Evolutionary conservation across 2,888 invertebrate species (phyloP).

Genomic region (Spilosoma lubricipeda): DNA sequence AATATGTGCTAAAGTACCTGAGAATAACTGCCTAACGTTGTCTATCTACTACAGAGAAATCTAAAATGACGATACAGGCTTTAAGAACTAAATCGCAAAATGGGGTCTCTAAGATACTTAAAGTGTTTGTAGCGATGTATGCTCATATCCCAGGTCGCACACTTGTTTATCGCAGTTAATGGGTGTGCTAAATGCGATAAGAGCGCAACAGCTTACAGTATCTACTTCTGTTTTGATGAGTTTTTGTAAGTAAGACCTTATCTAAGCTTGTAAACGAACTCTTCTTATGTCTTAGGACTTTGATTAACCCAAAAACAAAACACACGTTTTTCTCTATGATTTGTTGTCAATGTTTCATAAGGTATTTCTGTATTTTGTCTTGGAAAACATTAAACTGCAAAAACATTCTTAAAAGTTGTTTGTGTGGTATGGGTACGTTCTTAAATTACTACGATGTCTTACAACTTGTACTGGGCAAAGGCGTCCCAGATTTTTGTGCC

Average conservation of each 20-base stretch:
- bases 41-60: background rate
- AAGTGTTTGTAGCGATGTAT: background rate
- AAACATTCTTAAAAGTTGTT: too few relatives aligned
- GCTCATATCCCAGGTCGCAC: conserved; percentile 5
- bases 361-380: background rate
- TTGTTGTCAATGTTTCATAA: background rate
- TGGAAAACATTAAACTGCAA: too few relatives aligned
- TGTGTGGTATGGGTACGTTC: conserved; percentile 18
- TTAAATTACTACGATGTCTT: conserved; percentile 27
- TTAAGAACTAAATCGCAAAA: background rate
- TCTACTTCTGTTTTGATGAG: background rate
- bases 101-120: background rate
- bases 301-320: background rate
- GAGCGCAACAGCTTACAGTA: background rate
- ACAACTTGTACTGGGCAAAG: background rate
- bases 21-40: background rate
- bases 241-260: background rate
- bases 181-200: background rate
- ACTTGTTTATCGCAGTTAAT: conserved; percentile 25
- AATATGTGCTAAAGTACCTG: background rate
- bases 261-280: background rate
- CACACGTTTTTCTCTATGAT: background rate
- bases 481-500: background rate
- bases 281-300: background rate
- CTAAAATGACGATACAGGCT: background rate